Evolutionary conservation across 2,113 vertebrate species (phyloP), one percentile per base, ranked within the genome.

Genomic region (Ranitomeya variabilis): DNA sequence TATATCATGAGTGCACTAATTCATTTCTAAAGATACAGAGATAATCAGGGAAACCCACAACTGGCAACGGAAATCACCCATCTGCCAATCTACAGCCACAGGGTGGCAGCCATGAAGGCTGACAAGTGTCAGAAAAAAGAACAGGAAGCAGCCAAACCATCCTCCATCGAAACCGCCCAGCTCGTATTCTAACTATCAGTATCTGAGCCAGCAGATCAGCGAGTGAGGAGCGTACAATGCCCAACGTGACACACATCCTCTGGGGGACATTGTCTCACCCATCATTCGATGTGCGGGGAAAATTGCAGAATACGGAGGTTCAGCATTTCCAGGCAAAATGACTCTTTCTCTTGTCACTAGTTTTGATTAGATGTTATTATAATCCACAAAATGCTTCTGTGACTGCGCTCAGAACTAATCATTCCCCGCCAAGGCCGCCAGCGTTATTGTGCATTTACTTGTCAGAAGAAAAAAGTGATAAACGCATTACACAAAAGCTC

Each of bases 341-440:
- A 54, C 21, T 54, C 67, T 55, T 85, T 26, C 52, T 71, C 37
- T 52, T 71, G 82, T 69, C 52, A 69, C 23, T 55, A 66, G 69
- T 71, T 83, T 52, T n/a, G 19, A 66, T 83, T 85, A 55, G 51
- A 85, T 85, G 66, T 57, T 67, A 73, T 55, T 71, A 85, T 52
- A 71, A 82, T 80, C 77, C 51, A 15, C 52, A 14, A n/a, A 80
- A 23, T 7, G 51, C 19, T 78, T 12, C 76, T 54, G 19, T n/a
- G 16, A n/a, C 76, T 57, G 12, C 57, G 77, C 77, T 57, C 77
- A 80, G 77, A 10, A 13, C n/a, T 15, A 80, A 55, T 80, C 14
- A 23, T 26, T 80, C 52, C 54, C 13, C 21, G 76, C 52, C 21
- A 55, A 15, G n/a, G 16, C 52, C 52, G 12, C n/a, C 19, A 59